A percentile compares a stretch with the other conserved stretches of the same genome.
phyloP scores from a whole-genome alignment of 2,113 vertebrate species.

The Sialia sialis region DNA sequence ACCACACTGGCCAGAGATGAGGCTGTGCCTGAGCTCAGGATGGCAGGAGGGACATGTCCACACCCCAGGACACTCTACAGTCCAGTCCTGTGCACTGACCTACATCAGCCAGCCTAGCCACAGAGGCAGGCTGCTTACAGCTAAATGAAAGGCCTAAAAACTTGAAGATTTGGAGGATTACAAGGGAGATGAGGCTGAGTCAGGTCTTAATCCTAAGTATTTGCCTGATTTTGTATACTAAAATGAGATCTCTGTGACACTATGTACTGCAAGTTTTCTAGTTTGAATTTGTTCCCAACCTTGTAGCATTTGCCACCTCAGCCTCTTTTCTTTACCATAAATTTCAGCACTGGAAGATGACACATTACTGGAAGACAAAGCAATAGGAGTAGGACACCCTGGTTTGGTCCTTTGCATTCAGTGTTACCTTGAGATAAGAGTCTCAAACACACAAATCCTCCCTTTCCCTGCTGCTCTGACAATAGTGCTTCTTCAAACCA shows the following conservation, averaged over 20 bases:
- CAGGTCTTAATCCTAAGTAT: conserved; percentile 42
- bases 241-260: neutral
- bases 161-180: conserved; percentile 53
- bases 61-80: accelerated
- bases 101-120: neutral
- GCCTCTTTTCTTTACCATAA: neutral
- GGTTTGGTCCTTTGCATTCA: neutral
- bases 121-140: neutral
- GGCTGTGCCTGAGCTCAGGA: neutral
- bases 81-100: neutral
- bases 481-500: neutral
- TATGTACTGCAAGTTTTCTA: neutral
- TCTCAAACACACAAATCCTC: neutral
- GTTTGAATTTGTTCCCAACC: neutral
- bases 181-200: conserved; percentile 19
- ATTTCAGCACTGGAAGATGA: neutral
- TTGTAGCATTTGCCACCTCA: neutral
- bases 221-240: neutral
- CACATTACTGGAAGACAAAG: neutral
- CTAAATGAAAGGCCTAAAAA: conserved; percentile 44
- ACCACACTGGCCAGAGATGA: neutral
- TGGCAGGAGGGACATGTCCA: accelerated
- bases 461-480: neutral
- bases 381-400: neutral
- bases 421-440: neutral